Conservation (phyloP, 1,140 invertebrate species). For the Neotoxoptera formosana region DNA sequence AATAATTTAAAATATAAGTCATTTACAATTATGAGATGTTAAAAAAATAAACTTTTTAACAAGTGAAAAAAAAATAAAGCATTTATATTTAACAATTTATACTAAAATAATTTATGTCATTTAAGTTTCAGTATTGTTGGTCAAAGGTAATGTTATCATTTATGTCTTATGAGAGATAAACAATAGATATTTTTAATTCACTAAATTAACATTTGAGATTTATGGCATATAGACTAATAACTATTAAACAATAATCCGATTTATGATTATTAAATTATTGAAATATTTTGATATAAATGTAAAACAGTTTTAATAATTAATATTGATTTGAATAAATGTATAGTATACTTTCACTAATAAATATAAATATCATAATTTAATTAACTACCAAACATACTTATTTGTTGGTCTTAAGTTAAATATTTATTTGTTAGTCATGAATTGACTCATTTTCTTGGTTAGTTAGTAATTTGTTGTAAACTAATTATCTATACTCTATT, state of each 20-base stretch:
- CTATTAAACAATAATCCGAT: neutral
- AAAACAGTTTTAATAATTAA: neutral
- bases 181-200: neutral
- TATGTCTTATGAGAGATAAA: neutral
- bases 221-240: neutral
- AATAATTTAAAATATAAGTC: neutral
- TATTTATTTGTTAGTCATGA: neutral
- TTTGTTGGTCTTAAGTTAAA: neutral
- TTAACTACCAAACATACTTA: neutral
- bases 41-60: neutral
- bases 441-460: neutral
- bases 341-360: neutral
- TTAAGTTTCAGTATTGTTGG: neutral
- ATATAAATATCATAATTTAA: neutral
- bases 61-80: neutral
- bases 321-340: neutral
- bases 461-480: neutral
- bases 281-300: neutral
- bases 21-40: neutral
- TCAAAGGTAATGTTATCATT: neutral
- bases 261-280: neutral
- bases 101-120: neutral
- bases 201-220: neutral
- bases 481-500: neutral
- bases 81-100: neutral